phyloP scores from a whole-genome alignment of 2,888 invertebrate species.

The Drosophila eohydei region DNA sequence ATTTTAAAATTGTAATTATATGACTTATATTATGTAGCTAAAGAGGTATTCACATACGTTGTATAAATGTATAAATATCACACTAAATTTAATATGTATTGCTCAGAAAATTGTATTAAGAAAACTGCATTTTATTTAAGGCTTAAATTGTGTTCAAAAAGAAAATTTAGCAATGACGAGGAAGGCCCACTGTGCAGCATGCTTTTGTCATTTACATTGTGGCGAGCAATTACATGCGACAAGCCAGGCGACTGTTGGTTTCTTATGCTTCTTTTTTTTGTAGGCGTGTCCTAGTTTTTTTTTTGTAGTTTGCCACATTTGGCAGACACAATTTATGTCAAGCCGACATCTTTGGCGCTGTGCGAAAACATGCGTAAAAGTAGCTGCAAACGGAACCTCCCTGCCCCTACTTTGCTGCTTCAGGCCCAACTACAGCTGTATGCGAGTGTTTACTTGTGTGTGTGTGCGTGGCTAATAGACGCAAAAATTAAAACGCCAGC shows the following conservation, averaged over 20 bases:
- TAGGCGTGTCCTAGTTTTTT: conserved; percentile 75
- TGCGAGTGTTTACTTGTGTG: conserved; percentile 12
- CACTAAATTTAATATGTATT: too few relatives aligned
- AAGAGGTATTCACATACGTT: too few relatives aligned
- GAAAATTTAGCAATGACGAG: not conserved
- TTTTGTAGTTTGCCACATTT: conserved; percentile 75
- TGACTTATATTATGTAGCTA: too few relatives aligned
- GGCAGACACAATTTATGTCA: conserved; percentile 77
- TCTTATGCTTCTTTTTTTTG: conserved; percentile 65
- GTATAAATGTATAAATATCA: too few relatives aligned
- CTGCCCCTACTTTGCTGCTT: not conserved
- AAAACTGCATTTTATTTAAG: not conserved
- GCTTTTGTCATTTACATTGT: conserved; percentile 78
- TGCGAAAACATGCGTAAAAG: conserved; percentile 80
- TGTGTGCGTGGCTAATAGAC: conserved; percentile 43
- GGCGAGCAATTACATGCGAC: conserved; percentile 77
- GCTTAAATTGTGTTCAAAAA: not conserved
- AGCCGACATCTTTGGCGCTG: conserved; percentile 70
- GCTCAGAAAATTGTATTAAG: too few relatives aligned
- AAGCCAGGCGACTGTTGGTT: conserved; percentile 66
- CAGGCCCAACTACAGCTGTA: conserved; percentile 8
- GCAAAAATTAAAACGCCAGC: conserved; percentile 66
- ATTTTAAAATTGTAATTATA: not conserved
- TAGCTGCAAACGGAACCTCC: conserved; percentile 56
- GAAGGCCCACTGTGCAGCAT: conserved; percentile 58